Conservation (phyloP, 2,888 invertebrate genomes). For the Pachliopta kotzebuea region DNA sequence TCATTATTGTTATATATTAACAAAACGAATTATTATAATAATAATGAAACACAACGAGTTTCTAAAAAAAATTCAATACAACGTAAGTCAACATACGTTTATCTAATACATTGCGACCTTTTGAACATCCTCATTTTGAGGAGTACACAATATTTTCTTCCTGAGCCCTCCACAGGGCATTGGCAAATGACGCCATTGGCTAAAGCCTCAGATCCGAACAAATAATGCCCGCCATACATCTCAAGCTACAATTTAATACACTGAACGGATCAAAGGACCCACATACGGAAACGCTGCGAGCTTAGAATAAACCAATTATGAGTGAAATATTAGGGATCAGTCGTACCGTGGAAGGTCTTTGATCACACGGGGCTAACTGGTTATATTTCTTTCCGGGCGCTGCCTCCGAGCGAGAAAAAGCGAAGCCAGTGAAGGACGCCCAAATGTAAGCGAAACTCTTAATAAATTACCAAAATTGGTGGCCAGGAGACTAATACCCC, state of each 20-base stretch:
- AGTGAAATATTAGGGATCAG: conserved; percentile 81
- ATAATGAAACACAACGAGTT: too few relatives aligned
- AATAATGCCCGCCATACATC: conserved; percentile 74
- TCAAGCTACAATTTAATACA: conserved; percentile 73
- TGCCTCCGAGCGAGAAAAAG: conserved; percentile 57
- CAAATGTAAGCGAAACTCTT: conserved; percentile 67
- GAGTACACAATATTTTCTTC: conserved; percentile 2
- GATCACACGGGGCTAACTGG: conserved; percentile 66
- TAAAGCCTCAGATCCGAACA: conserved; percentile 65
- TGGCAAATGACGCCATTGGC: conserved; percentile 61
- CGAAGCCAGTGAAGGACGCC: conserved; percentile 64
- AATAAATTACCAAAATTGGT: conserved; percentile 79
- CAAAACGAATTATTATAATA: too few relatives aligned
- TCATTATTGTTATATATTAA: too few relatives aligned
- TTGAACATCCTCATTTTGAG: neutral
- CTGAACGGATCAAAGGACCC: conserved; percentile 74
- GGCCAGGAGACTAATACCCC: conserved; percentile 72
- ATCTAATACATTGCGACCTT: neutral
- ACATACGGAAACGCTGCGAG: conserved; percentile 73
- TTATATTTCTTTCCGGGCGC: conserved; percentile 61
- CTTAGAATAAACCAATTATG: conserved; percentile 81
- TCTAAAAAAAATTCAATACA: too few relatives aligned
- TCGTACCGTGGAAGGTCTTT: conserved; percentile 66
- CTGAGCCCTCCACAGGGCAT: conserved; percentile 35
- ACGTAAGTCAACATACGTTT: too few relatives aligned